Evolutionary conservation across 2,113 vertebrate species (phyloP).

Genomic region (Megaceryle torquata): DNA sequence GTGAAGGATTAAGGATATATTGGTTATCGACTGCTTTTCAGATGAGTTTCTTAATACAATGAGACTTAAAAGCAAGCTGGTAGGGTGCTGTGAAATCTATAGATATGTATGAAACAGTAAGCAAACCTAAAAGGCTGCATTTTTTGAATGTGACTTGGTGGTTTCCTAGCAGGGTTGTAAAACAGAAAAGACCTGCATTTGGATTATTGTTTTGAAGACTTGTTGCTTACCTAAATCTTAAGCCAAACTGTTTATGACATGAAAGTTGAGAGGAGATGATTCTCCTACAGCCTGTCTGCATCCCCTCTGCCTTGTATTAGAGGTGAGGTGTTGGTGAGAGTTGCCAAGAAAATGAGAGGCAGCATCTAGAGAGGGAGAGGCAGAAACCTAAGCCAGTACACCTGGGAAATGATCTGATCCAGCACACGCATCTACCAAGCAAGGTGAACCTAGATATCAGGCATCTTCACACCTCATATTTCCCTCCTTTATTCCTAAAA

Average conservation of each 20-base stretch:
- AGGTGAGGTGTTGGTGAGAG: background rate
- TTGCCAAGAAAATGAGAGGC: background rate
- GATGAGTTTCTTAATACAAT: constrained; percentile 13
- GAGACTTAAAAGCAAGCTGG: background rate
- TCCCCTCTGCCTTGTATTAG: background rate
- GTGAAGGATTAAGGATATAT: background rate
- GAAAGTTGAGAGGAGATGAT: background rate
- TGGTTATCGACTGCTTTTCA: background rate
- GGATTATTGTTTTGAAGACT: background rate
- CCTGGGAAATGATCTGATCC: background rate
- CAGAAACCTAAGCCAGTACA: constrained; percentile 18
- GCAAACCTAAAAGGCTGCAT: background rate
- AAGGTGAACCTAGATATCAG: background rate
- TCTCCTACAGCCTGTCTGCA: background rate
- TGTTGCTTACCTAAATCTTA: background rate
- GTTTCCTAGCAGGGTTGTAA: background rate
- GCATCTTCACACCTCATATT: background rate
- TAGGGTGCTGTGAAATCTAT: background rate
- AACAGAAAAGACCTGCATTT: constrained; percentile 1
- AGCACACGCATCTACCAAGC: background rate
- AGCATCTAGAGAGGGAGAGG: background rate
- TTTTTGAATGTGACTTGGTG: background rate
- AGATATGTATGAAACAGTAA: background rate
- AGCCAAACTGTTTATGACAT: background rate
- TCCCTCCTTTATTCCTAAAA: background rate